Evolutionary conservation across 2,888 invertebrate species (phyloP).

Genomic region (Megastigmus dorsalis): DNA sequence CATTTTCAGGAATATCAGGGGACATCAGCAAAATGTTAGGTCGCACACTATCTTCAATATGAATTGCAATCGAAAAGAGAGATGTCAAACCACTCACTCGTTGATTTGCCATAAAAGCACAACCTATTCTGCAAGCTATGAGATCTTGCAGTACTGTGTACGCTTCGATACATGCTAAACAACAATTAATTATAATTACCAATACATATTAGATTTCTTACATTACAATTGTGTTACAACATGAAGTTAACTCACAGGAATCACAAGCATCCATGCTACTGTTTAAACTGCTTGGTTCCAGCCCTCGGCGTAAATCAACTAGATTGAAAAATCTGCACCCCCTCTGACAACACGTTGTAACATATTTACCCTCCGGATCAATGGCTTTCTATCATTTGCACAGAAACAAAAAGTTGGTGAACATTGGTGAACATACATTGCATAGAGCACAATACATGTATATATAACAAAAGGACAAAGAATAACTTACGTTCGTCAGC

Average conservation of each 20-base stretch:
- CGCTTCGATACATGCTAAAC: constrained; percentile 70
- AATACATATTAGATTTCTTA: not conserved
- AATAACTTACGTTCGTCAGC: constrained; percentile 59
- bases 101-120: constrained; percentile 67
- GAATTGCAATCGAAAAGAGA: constrained; percentile 62
- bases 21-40: constrained; percentile 66
- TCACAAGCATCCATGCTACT: constrained; percentile 69
- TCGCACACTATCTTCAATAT: constrained; percentile 63
- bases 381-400: constrained; percentile 29
- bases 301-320: constrained; percentile 63
- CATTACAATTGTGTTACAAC: not conserved
- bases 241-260: constrained; percentile 63
- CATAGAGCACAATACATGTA: not conserved
- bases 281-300: constrained; percentile 61
- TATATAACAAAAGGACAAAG: not conserved
- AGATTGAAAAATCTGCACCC: constrained; percentile 73
- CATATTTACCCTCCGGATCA: constrained; percentile 60
- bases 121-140: constrained; percentile 66
- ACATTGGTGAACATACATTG: not conserved
- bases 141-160: constrained; percentile 63
- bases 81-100: constrained; percentile 62
- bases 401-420: not conserved
- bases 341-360: constrained; percentile 69
- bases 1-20: constrained; percentile 68
- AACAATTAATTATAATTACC: constrained; percentile 12